Evolutionary conservation across 1,140 invertebrate species (phyloP), one percentile per base, ranked within the genome.

Genomic region (Sipha flava): DNA sequence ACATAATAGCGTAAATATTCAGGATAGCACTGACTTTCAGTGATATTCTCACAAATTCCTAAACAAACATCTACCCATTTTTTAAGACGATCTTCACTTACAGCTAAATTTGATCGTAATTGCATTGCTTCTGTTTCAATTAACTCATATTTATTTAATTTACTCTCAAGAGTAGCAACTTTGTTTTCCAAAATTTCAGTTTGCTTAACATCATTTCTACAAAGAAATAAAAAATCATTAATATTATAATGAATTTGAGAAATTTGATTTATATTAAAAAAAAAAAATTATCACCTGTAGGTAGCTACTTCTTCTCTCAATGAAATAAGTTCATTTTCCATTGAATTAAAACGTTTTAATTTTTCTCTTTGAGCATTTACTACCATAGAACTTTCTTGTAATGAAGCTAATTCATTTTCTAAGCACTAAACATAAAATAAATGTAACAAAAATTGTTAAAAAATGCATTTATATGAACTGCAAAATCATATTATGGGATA

Each of bases 1-100:
- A 79, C 26, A 81, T 79, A 57, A n/a, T 81, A 47, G 23, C 45
- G 23, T 72, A 64, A 79, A 62, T 62, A 68, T 81, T 75, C 45
- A 52, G 64, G 37, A 81, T 64, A 70, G 68, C 81, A 62, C 23
- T 77, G 73, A n/a, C 21, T 21, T 16, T 77, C 73, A 4, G 52
- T 57, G 12, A 77, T 18, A 77, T 77, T 77, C 59, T 77, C 73
- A 77, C 73, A 77, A 6, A 40, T 31, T 26, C 59, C 73, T 59
- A 21, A 12, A 3, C 73, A 77, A 37, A 77, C 73, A 59, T 77
- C 52, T 26, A 59, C 40, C 73, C 73, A 77, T 26, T 57, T 43
- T 77, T 77, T 77, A 7, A 77, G 59, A 45, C 73, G 52, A 77
- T 77, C 73, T 10, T 77, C 52, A 57, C 73, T 57, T 40, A 77